Evolutionary conservation across 2,797 vertebrate genomes (phyloP).

Genomic region (Arnoldichthys spilopterus): DNA sequence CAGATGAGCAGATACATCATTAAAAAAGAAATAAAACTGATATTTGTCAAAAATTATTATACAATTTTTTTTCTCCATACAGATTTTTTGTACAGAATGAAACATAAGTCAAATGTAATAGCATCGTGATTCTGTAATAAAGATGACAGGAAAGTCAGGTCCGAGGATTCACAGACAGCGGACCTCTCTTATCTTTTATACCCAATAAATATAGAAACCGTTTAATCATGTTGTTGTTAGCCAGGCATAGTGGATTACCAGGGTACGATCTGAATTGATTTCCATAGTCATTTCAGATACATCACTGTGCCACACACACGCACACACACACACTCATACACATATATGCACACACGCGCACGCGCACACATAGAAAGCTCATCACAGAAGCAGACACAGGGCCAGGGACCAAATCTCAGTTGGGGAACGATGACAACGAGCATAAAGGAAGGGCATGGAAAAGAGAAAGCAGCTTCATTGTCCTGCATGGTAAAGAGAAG

Average conservation of each 20-base stretch:
- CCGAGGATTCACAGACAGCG: conserved; percentile 48
- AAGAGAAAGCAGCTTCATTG: conserved; percentile 62
- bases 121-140: conserved; percentile 67
- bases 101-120: conserved; percentile 72
- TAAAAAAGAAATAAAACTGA: conserved; percentile 79
- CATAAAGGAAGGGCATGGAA: conserved; percentile 60
- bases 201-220: conserved; percentile 81
- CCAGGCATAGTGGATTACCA: conserved; percentile 70
- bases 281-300: conserved; percentile 74
- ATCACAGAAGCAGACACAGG: conserved; percentile 71
- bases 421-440: conserved; percentile 67
- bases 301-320: conserved; percentile 67
- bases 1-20: conserved; percentile 83
- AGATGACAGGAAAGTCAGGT: conserved; percentile 63
- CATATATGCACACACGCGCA: conserved; percentile 53
- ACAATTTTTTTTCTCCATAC: conserved; percentile 81
- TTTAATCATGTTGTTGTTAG: conserved; percentile 78
- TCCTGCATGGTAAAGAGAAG: conserved; percentile 66
- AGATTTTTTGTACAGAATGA: conserved; percentile 80
- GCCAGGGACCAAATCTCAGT: conserved; percentile 75
- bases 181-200: conserved; percentile 66
- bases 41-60: conserved; percentile 80
- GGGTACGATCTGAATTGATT: conserved; percentile 70
- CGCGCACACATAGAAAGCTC: conserved; percentile 60
- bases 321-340: conserved; percentile 39